Evolutionary conservation across 2,797 vertebrate species (phyloP).

Genomic region (Hypotaenidia philippensis): DNA sequence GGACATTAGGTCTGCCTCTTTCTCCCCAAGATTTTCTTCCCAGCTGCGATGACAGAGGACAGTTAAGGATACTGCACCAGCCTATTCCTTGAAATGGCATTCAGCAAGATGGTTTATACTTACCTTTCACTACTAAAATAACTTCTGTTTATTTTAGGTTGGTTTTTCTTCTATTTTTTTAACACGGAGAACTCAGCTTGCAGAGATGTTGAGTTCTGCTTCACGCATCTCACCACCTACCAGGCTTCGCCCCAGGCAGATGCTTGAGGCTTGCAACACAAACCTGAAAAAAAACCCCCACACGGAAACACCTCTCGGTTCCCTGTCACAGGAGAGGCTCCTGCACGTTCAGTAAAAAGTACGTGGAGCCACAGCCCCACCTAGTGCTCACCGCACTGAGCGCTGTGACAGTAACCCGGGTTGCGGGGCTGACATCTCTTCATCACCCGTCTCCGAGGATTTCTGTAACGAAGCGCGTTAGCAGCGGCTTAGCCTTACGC

Average conservation of each 20-base stretch:
- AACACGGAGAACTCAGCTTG: neutral
- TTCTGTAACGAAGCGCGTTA: neutral
- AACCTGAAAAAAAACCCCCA: accelerated
- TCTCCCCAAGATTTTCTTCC: neutral
- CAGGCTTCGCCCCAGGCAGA: neutral
- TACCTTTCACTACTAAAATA: neutral
- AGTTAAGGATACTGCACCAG: neutral
- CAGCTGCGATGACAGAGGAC: accelerated
- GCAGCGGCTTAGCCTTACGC: neutral
- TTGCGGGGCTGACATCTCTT: neutral
- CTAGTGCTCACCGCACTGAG: neutral
- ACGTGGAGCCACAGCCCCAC: neutral
- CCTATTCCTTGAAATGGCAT: neutral
- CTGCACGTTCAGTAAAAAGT: no score
- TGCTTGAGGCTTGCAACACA: neutral
- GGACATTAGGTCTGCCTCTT: neutral
- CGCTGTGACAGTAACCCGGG: neutral
- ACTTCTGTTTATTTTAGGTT: neutral
- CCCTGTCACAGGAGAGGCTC: accelerated
- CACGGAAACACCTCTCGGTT: neutral
- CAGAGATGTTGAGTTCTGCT: neutral
- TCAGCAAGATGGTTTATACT: neutral
- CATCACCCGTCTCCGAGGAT: neutral
- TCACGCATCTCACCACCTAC: neutral
- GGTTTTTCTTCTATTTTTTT: neutral